Evolutionary conservation across 23 tunicate species (phyloP).

Genomic region (Clavelina lepadiformis): DNA sequence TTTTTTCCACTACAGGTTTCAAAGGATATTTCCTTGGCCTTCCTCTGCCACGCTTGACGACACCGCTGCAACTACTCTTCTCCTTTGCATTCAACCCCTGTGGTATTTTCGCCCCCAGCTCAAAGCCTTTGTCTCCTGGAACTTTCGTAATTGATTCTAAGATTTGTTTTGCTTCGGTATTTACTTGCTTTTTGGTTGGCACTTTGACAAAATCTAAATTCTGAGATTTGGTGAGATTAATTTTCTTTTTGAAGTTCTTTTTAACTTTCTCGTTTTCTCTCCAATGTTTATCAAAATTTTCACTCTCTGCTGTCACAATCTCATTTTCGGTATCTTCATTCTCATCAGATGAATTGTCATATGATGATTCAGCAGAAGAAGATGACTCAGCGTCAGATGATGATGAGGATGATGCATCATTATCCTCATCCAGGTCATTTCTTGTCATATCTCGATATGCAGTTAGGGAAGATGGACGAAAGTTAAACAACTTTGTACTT

Average conservation of each 20-base stretch:
- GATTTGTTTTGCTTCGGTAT: neutral
- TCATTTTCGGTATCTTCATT: neutral
- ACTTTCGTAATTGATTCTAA: neutral
- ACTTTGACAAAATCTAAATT: neutral
- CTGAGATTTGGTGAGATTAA: neutral
- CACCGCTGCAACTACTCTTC: slow-evolving; percentile 1
- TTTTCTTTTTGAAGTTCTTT: neutral
- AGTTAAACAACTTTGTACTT: neutral
- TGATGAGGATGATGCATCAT: slow-evolving; percentile 45
- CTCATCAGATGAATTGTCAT: slow-evolving; percentile 40
- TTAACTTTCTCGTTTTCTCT: neutral
- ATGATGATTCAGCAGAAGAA: slow-evolving; percentile 68
- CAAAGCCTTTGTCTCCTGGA: slow-evolving; percentile 30
- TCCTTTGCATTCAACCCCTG: neutral
- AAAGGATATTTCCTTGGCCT: slow-evolving; percentile 66
- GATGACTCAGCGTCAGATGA: slow-evolving; percentile 51
- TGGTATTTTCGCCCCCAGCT: slow-evolving; percentile 44
- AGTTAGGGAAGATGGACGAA: slow-evolving; percentile 39
- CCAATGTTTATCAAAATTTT: neutral
- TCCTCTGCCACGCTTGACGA: slow-evolving; percentile 46
- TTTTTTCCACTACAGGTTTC: slow-evolving; percentile 1
- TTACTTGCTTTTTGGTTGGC: neutral
- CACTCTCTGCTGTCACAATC: neutral
- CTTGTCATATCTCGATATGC: slow-evolving; percentile 58
- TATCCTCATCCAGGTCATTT: slow-evolving; percentile 41